Base-by-base conservation (phyloP, 2,888 invertebrate genomes). In the Stomorhina lunata region DNA sequence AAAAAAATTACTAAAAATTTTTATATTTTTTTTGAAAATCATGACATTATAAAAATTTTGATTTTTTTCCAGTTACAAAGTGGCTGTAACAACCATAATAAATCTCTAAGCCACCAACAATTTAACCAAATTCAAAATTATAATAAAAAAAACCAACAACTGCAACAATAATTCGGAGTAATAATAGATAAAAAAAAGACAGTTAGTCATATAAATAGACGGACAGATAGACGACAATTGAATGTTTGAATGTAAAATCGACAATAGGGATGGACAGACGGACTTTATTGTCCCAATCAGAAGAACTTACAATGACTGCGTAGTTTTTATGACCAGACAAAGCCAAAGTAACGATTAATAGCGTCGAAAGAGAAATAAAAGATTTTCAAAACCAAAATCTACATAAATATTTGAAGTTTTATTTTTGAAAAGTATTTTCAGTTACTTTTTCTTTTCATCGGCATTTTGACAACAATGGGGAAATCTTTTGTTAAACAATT, bases 11-110 rank as follows among this genome's bases (percentile, higher is more conserved):
- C 37, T 17, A 79, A 12, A 79, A 79, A 72, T 65, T 57, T 57
- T 53, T 78, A 34, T 69, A 69, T 69, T 81, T 78, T 81, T 73
- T 29, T 73, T 75, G n/a, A 32, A 75, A 82, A 75, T 75, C 75
- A 82, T 82, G 75, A 82, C 79, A 69, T 50, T 40, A 77, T 68
- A 81, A 77, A 50, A 50, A 29, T 68, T 66, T 34, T 34, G 4
- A 25, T 34, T 32, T 65, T 68, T 17, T 17, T 2, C 0, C 57
- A 40, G 40, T 43, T 59, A 57, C 59, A 68, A 50, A 61, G 59
- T 40, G 57, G 76, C 29, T 43, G 55, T 32, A 55, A 45, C 32
- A 65, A 32, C 15, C 68, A 68, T 27, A 53, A 15, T 1, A 50
- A 34, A 15, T 4, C n/a, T 25, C 17, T 27, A 61, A 29, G 12